Base-by-base conservation (phyloP, 2,888 invertebrate species). In the Heliconius cydno region DNA sequence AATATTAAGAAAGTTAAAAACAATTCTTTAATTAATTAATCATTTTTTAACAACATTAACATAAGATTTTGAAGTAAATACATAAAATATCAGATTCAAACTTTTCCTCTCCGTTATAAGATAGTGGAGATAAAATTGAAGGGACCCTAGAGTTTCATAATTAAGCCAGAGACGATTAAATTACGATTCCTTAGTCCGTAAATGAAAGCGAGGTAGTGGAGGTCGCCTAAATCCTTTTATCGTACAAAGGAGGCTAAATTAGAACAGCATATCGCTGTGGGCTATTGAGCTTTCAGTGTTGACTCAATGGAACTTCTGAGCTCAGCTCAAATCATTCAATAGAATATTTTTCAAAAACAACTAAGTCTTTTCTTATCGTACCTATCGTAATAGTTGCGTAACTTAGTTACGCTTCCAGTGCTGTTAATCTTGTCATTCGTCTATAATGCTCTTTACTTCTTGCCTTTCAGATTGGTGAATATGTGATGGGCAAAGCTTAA, bases 161-260 rank as follows among this genome's bases (percentile, higher is more conserved):
- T 67, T 73, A 78, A 78, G 73, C 28, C 57, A 38, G 57, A 65
- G 34, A 78, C 67, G 78, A 78, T 78, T 73, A 78, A 78, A 78
- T 78, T 78, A 73, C 67, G 38, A 78, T 67, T 74, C 60, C 73
- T 52, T 67, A 73, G 57, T 81, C 73, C 76, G 63, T 60, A 60
- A 67, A 76, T 73, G 79, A 78, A 71, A 80, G 77, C 73, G 78
- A 75, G 46, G 71, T 71, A 73, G 76, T 73, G 73, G 52, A 73
- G 76, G 79, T 63, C 68, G 76, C 68, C 68, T 76, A 79, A 81
- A 81, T 79, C 79, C 73, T 79, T 79, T 81, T 79, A 81, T 74
- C 79, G 34, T 65, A 79, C 68, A 81, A 79, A 79, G 79, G 79
- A 52, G 28, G 57, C 28, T 34, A 73, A 78, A 78, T 78, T 78